Conservation (phyloP, 2,113 vertebrate species). For the Hydrolagus affinis region DNA sequence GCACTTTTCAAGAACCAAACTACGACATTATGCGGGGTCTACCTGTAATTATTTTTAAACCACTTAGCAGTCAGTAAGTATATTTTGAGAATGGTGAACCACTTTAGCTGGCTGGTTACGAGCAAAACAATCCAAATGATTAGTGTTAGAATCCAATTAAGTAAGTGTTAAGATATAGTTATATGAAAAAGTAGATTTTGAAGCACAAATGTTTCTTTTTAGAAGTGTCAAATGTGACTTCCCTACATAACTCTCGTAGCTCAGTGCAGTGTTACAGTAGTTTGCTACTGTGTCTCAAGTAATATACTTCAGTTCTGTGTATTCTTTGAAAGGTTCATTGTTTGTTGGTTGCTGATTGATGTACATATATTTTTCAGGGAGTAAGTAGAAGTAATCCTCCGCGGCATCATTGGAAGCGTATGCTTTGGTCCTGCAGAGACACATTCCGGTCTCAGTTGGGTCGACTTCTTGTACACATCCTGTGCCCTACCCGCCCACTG, state of each 20-base stretch:
- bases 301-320: background rate
- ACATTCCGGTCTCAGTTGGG: slow-evolving; percentile 81
- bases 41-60: no score
- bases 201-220: no score
- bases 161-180: no score
- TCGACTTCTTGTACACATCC: slow-evolving; percentile 77
- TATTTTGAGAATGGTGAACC: no score
- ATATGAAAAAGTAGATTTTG: no score
- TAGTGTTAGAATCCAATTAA: no score
- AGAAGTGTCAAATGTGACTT: background rate
- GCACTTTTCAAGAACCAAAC: no score
- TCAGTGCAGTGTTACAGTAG: background rate
- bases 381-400: slow-evolving; percentile 58
- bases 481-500: slow-evolving; percentile 64
- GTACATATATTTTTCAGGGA: slow-evolving; percentile 45
- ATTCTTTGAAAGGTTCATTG: background rate
- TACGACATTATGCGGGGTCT: no score
- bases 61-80: no score
- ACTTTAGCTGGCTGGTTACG: no score
- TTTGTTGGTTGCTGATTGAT: background rate
- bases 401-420: slow-evolving; percentile 77
- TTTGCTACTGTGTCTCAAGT: background rate
- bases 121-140: no score
- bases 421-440: slow-evolving; percentile 80
- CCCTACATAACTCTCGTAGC: background rate